Conservation (phyloP, 2,113 vertebrate species). For the Sakesphorus luctuosus region DNA sequence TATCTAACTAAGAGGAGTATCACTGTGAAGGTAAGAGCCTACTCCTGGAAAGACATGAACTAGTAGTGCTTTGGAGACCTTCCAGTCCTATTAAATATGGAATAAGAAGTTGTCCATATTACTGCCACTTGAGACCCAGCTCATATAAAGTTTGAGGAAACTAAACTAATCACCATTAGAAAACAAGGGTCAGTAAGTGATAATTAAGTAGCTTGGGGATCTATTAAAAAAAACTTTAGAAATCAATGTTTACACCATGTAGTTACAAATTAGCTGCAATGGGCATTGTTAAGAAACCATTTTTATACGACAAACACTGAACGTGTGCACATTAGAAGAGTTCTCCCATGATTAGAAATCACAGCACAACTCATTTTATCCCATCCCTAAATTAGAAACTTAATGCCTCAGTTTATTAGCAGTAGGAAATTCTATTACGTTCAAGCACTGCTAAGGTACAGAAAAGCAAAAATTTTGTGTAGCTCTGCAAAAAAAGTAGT, state of each 20-base stretch:
- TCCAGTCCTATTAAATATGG: conserved; percentile 5
- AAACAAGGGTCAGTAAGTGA: conserved; percentile 70
- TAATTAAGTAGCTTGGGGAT: conserved; percentile 75
- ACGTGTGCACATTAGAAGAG: conserved; percentile 29
- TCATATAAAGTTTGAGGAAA: conserved; percentile 45
- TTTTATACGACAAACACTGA: conserved; percentile 60
- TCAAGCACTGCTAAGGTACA: conserved; percentile 29
- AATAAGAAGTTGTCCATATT: conserved; percentile 38
- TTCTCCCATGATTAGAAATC: conserved; percentile 57
- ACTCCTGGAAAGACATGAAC: not conserved
- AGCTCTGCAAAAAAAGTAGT: conserved; percentile 12
- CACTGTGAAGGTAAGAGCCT: not conserved
- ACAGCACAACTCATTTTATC: conserved; percentile 59
- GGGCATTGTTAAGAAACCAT: conserved; percentile 71
- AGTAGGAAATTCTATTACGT: conserved; percentile 47
- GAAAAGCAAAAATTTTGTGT: conserved; percentile 12
- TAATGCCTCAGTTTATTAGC: conserved; percentile 66
- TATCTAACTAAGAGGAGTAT: not conserved
- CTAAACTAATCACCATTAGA: conserved; percentile 59
- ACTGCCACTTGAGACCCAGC: conserved; percentile 11
- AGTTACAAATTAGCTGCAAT: conserved; percentile 73
- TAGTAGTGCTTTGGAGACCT: conserved; percentile 5
- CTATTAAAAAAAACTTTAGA: conserved; percentile 68
- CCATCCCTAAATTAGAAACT: conserved; percentile 64
- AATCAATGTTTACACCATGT: conserved; percentile 64